Base-by-base conservation (phyloP, 2,113 vertebrate genomes). In the Hyperoodon ampullatus region DNA sequence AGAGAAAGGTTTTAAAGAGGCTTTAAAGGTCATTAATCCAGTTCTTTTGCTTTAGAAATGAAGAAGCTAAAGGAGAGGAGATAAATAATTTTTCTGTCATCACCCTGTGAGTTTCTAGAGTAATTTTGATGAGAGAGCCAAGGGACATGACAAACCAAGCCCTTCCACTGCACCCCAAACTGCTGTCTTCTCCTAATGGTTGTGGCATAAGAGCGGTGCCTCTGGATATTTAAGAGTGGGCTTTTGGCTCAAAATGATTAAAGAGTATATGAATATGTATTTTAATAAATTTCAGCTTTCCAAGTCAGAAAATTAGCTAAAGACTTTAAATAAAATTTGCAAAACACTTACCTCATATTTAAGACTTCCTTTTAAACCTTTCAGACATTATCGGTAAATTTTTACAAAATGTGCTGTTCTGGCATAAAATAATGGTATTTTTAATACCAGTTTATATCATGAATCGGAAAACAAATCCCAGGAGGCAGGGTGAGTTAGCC, bases 241-340 rank as follows among this genome's bases (percentile, higher is more conserved):
- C 8, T 63, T 93, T 81, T 70, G 24, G 13, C 8, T 81, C 28
- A 81, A 70, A 77, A 71, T 95, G 26, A 75, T 24, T 74, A 90
- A 78, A 39, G 16, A 18, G 2, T 4, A 35, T 39, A n/a, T 35
- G 16, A 66, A 42, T 93, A 66, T 90, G 75, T 66, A 75, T 78
- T 88, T 61, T 66, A 92, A 96, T 87, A 72, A 39, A 86, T 89
- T 60, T 75, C 13, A 84, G 30, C 5, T 12, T 78, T 83, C 18
- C 10, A 95, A 88, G 7, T 68, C 66, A 94, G 3, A 88, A 88
- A 74, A 70, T 77, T 14, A 77, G 1, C 2, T 88, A 50, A 42
- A 5, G 4, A 68, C 11, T 82, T 81, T 5, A 78, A 78, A 77
- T 83, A 91, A 70, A 68, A 86, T 50, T 63, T 55, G 4, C 13